Percentiles rank a stretch among this genome's conserved stretches.
Evolutionary conservation across 2,113 vertebrate genomes (phyloP).

Genomic region (Sporophila hypoxantha): DNA sequence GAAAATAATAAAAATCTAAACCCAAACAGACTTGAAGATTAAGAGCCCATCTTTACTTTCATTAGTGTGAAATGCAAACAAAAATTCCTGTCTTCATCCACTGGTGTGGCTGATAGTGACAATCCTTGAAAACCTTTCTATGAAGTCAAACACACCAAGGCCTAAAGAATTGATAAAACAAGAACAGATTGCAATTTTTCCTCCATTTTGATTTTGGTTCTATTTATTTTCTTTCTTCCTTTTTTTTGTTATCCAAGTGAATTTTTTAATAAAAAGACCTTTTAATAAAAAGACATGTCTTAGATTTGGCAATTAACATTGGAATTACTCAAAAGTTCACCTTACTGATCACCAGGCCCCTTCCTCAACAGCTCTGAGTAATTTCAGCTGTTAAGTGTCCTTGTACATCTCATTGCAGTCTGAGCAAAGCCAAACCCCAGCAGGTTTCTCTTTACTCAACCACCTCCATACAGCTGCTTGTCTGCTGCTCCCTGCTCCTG

Average conservation of each 20-base stretch:
- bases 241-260: accelerated
- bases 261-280: background rate
- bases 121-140: background rate
- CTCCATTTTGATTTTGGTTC: background rate
- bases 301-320: background rate
- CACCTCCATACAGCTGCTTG: background rate
- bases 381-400: background rate
- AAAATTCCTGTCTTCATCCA: background rate
- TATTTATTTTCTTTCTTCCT: background rate
- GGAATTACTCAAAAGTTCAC: background rate
- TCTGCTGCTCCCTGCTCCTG: background rate
- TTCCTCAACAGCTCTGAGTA: background rate
- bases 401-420: background rate
- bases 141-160: background rate
- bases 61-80: background rate
- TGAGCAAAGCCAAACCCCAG: background rate
- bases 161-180: background rate
- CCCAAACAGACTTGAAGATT: background rate
- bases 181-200: background rate
- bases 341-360: background rate
- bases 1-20: background rate
- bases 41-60: background rate
- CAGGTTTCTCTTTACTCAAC: background rate
- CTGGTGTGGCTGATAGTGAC: background rate
- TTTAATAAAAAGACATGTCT: background rate